Evolutionary conservation across 2,113 vertebrate species (phyloP).

Genomic region (Calidris pygmaea): DNA sequence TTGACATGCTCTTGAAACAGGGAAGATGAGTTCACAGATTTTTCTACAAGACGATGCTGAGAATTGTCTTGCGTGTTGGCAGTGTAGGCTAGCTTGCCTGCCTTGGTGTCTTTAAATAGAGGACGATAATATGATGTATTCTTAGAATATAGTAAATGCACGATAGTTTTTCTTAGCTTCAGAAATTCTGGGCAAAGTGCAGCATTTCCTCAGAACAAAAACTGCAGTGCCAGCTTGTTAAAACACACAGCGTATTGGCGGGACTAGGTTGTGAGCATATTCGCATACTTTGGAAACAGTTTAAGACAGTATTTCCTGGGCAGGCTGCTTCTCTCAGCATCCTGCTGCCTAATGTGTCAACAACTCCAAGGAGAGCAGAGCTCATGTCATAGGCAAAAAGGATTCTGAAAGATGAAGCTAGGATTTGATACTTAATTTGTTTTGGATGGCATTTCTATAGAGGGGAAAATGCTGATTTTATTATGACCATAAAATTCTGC

Average conservation of each 20-base stretch:
- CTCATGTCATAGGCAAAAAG: not conserved
- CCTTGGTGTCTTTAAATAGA: not conserved
- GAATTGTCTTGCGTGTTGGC: not conserved
- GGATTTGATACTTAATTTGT: not conserved
- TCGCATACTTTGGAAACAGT: conserved; percentile 2
- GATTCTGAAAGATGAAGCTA: not conserved
- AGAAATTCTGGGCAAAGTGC: not conserved
- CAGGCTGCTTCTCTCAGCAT: not conserved
- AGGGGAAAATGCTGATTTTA: not conserved
- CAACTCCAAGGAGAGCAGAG: not conserved
- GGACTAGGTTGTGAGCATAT: not conserved
- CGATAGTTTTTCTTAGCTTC: not conserved
- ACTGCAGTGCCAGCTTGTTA: not conserved
- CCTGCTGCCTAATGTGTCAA: not conserved
- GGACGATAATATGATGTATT: not conserved
- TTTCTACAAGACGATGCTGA: not conserved
- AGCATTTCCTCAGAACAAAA: not conserved
- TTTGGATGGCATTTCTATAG: not conserved
- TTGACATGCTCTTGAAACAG: not conserved
- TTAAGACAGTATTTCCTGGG: not conserved
- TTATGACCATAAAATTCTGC: not conserved
- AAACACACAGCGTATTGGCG: not conserved
- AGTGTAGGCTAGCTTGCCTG: not conserved
- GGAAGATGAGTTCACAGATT: not conserved
- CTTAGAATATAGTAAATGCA: not conserved